Base-by-base conservation (phyloP, 2,113 vertebrate species). In the Cyprinodon tularosa region DNA sequence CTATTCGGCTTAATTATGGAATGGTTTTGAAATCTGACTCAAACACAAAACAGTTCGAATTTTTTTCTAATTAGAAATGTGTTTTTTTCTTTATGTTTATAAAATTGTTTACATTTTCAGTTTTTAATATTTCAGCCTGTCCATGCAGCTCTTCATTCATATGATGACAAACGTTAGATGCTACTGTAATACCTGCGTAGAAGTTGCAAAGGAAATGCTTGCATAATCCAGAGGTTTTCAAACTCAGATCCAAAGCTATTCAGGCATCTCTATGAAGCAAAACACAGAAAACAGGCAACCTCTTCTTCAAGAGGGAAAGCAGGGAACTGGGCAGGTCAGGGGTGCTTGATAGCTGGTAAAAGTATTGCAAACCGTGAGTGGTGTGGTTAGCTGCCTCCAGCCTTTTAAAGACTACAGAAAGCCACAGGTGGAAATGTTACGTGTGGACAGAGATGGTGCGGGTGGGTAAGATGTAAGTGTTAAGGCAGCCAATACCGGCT, bases 1-100 rank as follows among this genome's bases (percentile, higher is more conserved):
- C 71, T 60, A n/a, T 29, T 57, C 45, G 60, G 38, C 48, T 69
- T 42, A 84, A 88, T 89, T 78, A 88, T 12, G 74, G 44, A 68
- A 67, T 57, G 72, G 40, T 68, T 67, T 60, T 78, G 50, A 62
- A 74, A 83, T 61, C 53, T 12, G 60, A 68, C 57, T 65, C 12
- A 66, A 78, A 77, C 68, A 85, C 67, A 38, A 71, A 59, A 84
- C 66, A 65, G 45, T 37, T 87, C 69, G 64, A 62, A 77, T 29
- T 29, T 29, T 29, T 29, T 29, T 36, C 62, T 84, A 74, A 72
- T 86, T 77, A 66, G 61, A 44, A 42, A 38, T 63, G 62, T 45
- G 67, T 7, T 36, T 73, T 13, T 66, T 71, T 68, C 36, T 42
- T 44, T 53, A 36, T 68, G 64, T 74, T 78, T 62, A 40, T 14